phyloP scores from a whole-genome alignment of 64 coral and sea anemone species.

The Montipora sp. region DNA sequence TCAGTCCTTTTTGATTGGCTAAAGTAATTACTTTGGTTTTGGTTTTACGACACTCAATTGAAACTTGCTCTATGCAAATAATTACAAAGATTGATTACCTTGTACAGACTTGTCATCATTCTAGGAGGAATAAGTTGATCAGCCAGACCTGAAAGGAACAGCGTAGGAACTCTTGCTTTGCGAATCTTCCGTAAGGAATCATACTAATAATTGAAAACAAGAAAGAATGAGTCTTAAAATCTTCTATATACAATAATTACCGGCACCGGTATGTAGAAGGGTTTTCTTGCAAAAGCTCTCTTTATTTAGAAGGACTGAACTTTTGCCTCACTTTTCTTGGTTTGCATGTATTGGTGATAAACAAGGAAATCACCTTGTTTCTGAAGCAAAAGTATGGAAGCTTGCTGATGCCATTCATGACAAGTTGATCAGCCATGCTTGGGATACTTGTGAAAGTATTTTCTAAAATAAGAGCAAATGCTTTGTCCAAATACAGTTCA shows the following conservation, averaged over 20 bases:
- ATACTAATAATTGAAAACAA: conserved; percentile 57
- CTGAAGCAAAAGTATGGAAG: conserved; percentile 96
- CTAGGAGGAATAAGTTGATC: conserved; percentile 96
- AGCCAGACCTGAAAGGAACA: conserved; percentile 92
- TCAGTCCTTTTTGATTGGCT: no score
- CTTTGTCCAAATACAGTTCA: conserved; percentile 75
- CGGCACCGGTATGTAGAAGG: background rate
- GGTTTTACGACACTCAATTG: no score
- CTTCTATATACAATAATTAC: background rate
- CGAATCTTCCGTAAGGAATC: conserved; percentile 86
- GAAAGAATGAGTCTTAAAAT: background rate
- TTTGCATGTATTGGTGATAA: no score
- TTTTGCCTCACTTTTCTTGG: no score
- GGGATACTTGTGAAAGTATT: conserved; percentile 99
- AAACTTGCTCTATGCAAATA: background rate
- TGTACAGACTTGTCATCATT: conserved; percentile 95
- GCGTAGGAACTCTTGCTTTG: conserved; percentile 79
- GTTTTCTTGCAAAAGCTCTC: no score
- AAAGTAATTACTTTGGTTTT: no score
- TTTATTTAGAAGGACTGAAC: no score
- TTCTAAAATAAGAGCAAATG: conserved; percentile 96
- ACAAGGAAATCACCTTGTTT: conserved; percentile 58
- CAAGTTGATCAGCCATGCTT: conserved; percentile 83
- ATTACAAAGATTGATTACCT: conserved; percentile 45
- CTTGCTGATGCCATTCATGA: conserved; percentile 79